A percentile compares a stretch with the other conserved stretches of the same genome.
phyloP scores from a whole-genome alignment of 2,888 invertebrate species.

The Drosophila silvestris region DNA sequence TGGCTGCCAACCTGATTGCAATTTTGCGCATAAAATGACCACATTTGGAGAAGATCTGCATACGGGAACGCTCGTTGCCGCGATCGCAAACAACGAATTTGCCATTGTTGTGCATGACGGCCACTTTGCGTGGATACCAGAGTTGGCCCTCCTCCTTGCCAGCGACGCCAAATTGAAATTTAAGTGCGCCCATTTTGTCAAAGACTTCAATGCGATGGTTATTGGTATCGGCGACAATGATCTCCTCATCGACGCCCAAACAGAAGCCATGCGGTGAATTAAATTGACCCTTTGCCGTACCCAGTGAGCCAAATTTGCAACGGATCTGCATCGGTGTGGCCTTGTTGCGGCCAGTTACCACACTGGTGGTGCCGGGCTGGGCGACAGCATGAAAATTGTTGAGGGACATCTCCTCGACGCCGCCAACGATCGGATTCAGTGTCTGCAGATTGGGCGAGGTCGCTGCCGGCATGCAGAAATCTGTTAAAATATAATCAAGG shows the following conservation, averaged over 20 bases:
- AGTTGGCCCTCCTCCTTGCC: slow-evolving; percentile 98
- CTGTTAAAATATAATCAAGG: slow-evolving; percentile 87
- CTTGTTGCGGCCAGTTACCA: slow-evolving; percentile 88
- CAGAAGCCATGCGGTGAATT: slow-evolving; percentile 99
- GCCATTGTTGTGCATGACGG: slow-evolving; percentile 93
- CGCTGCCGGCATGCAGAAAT: slow-evolving; percentile 87
- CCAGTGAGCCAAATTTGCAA: slow-evolving; percentile 97
- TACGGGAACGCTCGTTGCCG: slow-evolving; percentile 97
- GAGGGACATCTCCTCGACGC: slow-evolving; percentile 85
- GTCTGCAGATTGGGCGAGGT: slow-evolving; percentile 87
- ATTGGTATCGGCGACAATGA: slow-evolving; percentile 98
- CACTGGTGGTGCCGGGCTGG: slow-evolving; percentile 77
- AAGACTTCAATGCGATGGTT: slow-evolving; percentile 98
- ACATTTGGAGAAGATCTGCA: slow-evolving; percentile 98
- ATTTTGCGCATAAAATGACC: slow-evolving; percentile 98
- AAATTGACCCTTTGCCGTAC: slow-evolving; percentile 96
- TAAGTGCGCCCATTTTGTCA: slow-evolving; percentile 96
- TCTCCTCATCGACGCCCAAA: slow-evolving; percentile 96
- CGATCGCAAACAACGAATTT: slow-evolving; percentile 99
- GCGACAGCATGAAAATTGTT: slow-evolving; percentile 86
- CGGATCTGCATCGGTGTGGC: slow-evolving; percentile 94
- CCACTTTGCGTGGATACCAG: slow-evolving; percentile 98
- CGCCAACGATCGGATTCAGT: slow-evolving; percentile 84
- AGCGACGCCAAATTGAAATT: slow-evolving; percentile 97
- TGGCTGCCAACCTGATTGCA: slow-evolving; percentile 87